Base-by-base conservation (phyloP, 2,888 invertebrate species). In the Drosophila koepferae region DNA sequence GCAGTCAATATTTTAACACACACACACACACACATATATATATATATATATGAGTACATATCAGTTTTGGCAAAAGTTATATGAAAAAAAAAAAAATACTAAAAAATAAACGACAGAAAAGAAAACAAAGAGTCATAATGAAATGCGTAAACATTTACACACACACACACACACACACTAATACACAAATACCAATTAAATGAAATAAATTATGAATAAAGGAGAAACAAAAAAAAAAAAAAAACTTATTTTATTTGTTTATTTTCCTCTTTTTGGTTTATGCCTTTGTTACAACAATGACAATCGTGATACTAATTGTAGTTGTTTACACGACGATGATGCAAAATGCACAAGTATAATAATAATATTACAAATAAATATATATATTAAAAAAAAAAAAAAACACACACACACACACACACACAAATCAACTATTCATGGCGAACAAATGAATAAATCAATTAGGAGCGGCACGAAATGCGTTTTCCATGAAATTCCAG, bases 301-400 rank as follows among this genome's bases (percentile, higher is more conserved):
- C 92, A 92, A 92, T 92, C 92, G 92, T 92, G 92, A 92, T 92
- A 92, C 91, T 92, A 92, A 92, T 91, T 92, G 91, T 92, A 92
- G 91, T 88, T 90, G 87, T 89, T 89, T 90, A 87, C 87, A 87
- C 89, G 84, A 86, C 86, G 82, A 86, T 81, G 81, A 86, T 88
- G 86, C 88, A 74, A 81, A 89, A 80, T 88, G 90, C 90, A 90
- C 86, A 90, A 88, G 81, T 79, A 86, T 86, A 83, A 86, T 86
- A 86, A 82, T 84, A 80, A 77, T 67, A 77, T 58, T 63, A 74
- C 20, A 36, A 80, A 80, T 86, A 80, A 67, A 74, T 48, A 55
- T 10, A 55, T 28, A 40, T 12, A 41, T 40, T 7, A 3, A 9
- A 9, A n/a, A 41, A n/a, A 2, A 8, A n/a, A 16, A 23, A n/a